Conservation (phyloP, 1,140 invertebrate species). For the Eurytemora carolleeae region DNA sequence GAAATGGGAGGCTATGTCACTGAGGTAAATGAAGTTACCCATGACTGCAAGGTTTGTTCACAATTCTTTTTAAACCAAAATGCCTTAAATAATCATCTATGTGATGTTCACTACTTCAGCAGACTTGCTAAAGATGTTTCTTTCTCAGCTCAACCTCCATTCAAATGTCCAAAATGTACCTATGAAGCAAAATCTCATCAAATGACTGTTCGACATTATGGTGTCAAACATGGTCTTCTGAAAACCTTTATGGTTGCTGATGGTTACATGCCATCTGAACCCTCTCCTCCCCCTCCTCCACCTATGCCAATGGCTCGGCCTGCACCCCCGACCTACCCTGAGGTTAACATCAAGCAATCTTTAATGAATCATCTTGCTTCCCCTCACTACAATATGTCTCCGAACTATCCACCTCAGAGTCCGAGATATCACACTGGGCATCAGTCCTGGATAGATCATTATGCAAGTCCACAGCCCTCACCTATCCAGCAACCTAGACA, state of each 20-base stretch:
- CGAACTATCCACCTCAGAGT: no score
- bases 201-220: slow-evolving; percentile 1
- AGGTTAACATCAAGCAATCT: not conserved
- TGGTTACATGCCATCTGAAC: not conserved
- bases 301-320: no score
- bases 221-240: slow-evolving; percentile 8
- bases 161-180: slow-evolving; percentile 13
- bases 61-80: slow-evolving; percentile 9
- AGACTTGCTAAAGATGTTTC: slow-evolving; percentile 1
- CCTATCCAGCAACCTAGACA: not conserved
- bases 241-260: not conserved
- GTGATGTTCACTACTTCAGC: slow-evolving; percentile 1
- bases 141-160: not conserved
- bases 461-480: not conserved
- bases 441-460: no score
- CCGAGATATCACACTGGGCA: no score
- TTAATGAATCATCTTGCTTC: not conserved
- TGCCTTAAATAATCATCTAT: slow-evolving; percentile 9
- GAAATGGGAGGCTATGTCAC: slow-evolving; percentile 3
- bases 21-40: not conserved
- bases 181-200: slow-evolving; percentile 1
- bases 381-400: no score
- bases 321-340: not conserved
- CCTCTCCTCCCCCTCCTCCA: not conserved
- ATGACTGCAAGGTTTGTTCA: slow-evolving; percentile 8